Evolutionary conservation across 2,797 vertebrate species (phyloP).

Genomic region (Botia almorhae): DNA sequence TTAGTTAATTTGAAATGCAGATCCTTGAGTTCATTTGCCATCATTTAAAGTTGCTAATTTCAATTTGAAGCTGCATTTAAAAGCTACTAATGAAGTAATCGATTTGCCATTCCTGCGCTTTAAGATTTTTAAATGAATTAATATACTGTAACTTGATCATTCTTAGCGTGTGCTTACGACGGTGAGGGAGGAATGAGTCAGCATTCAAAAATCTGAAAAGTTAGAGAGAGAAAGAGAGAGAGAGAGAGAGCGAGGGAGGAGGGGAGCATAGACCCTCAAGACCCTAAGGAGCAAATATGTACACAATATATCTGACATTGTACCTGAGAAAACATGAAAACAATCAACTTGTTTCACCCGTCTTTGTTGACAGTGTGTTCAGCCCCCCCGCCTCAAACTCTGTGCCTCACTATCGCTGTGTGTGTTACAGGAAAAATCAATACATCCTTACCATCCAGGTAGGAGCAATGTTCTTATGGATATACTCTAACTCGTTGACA

Average conservation of each 20-base stretch:
- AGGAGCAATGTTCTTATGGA: constrained; percentile 10
- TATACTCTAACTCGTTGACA: constrained; percentile 45
- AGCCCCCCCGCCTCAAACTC: not conserved
- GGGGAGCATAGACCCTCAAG: not conserved
- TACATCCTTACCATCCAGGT: constrained; percentile 30
- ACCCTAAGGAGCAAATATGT: constrained; percentile 1
- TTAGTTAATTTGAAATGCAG: not conserved
- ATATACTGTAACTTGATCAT: constrained; percentile 29
- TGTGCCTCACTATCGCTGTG: not conserved
- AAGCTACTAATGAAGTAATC: constrained; percentile 46
- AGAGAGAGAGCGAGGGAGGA: not conserved
- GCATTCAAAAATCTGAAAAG: constrained; percentile 13
- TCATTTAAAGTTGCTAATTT: constrained; percentile 24
- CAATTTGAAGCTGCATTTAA: constrained; percentile 23
- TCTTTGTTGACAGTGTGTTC: constrained; percentile 30
- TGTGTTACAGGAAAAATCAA: constrained; percentile 38
- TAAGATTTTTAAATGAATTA: constrained; percentile 32
- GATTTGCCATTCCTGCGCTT: constrained; percentile 35
- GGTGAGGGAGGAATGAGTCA: constrained; percentile 2
- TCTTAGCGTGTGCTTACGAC: constrained; percentile 5
- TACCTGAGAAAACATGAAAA: constrained; percentile 26
- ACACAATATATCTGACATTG: not conserved
- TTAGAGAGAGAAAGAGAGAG: not conserved
- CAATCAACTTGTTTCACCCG: constrained; percentile 22
- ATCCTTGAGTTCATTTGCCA: not conserved